A percentile compares a stretch with the other conserved stretches of the same genome.
Conservation (phyloP, 2,113 vertebrate species). For the Spizaetus ornatus region DNA sequence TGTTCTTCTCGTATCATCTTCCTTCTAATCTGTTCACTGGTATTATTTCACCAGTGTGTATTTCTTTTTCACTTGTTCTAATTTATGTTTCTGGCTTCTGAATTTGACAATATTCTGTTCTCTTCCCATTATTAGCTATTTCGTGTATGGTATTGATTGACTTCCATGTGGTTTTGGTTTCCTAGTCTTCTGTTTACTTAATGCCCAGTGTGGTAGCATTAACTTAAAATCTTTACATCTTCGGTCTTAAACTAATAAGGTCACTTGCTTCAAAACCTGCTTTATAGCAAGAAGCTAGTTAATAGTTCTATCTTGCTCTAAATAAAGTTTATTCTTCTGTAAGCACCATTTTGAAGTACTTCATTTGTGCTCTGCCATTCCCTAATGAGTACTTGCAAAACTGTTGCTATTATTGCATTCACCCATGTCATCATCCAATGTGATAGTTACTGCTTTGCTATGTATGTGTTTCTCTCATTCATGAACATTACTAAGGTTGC, state of each 20-base stretch:
- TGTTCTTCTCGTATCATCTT: neutral
- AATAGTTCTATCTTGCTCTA: neutral
- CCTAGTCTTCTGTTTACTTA: neutral
- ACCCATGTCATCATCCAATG: neutral
- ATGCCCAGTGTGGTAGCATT: neutral
- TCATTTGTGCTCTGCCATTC: neutral
- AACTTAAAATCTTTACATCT: neutral
- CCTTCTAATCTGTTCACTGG: neutral
- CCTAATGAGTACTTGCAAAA: neutral
- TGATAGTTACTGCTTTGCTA: neutral
- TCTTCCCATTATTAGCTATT: neutral
- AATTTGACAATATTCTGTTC: neutral
- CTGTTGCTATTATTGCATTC: neutral
- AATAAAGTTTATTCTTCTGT: neutral
- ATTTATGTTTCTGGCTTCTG: neutral
- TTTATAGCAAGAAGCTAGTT: neutral
- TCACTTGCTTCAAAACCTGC: neutral
- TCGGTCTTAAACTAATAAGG: neutral
- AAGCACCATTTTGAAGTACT: neutral
- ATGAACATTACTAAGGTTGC: neutral
- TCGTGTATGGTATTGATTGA: neutral
- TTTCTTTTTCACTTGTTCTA: neutral
- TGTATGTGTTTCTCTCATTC: neutral
- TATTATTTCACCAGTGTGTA: neutral
- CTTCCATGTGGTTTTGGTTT: neutral